These are phyloP conservation scores for Dolichomitus sp. DNA, from an alignment of 2,888 invertebrate species.

Conservation along the genomic window DNA sequence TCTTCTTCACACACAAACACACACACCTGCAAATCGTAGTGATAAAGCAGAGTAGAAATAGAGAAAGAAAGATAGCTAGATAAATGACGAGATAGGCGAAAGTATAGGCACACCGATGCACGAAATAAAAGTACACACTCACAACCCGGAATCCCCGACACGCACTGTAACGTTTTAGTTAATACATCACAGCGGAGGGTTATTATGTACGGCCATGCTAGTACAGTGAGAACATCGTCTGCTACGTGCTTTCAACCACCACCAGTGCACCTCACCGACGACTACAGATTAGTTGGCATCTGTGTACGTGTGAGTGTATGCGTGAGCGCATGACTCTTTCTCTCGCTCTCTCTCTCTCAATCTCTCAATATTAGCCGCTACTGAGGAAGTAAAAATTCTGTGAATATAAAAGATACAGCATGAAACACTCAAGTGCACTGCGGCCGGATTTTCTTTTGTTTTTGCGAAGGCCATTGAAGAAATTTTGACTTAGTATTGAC, in stretches of 20 bases:
- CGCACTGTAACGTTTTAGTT: constrained; percentile 22
- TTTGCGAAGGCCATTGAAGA: not conserved
- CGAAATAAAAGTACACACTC: constrained; percentile 11
- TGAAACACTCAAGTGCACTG: not conserved
- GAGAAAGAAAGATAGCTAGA: constrained; percentile 13
- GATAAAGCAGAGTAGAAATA: constrained; percentile 13
- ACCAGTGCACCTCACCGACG: not conserved
- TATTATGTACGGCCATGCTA: constrained; percentile 22
- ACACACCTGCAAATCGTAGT: not conserved
- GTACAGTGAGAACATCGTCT: not conserved
- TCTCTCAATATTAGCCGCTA: not conserved
- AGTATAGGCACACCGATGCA: constrained; percentile 31
- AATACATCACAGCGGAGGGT: constrained; percentile 9
- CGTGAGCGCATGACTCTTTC: not conserved
- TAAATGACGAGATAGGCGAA: not conserved
- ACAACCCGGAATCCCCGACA: not conserved
- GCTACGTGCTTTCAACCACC: not conserved
- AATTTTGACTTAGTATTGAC: not conserved
- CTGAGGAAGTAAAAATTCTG: not conserved
- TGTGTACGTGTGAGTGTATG: not conserved
- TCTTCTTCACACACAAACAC: not conserved
- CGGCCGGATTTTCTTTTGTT: not conserved
- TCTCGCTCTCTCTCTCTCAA: too few species aligned
- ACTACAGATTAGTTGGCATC: not conserved
- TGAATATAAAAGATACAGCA: not conserved